phyloP scores from a whole-genome alignment of 2,113 vertebrate genomes.

The Clarias batrachus region DNA sequence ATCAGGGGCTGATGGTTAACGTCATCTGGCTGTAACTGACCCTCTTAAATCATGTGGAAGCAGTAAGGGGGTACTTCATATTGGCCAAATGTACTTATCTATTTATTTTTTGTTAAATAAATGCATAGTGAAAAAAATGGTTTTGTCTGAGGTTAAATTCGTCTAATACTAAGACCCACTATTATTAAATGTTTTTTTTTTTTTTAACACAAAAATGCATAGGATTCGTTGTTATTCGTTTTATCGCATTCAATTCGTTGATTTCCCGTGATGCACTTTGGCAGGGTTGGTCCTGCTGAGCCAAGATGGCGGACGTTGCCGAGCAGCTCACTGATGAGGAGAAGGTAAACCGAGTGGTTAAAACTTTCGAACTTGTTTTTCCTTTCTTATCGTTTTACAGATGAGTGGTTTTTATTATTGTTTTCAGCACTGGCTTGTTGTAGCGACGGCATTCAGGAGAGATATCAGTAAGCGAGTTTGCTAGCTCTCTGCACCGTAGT shows the following conservation, averaged over 20 bases:
- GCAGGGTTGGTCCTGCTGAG: conserved; percentile 68
- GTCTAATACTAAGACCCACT: too few relatives aligned
- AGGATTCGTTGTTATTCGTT: background rate
- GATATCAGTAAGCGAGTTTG: background rate
- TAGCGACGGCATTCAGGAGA: background rate
- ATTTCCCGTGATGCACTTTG: conserved; percentile 53
- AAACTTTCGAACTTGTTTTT: conserved; percentile 26
- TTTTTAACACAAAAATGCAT: too few relatives aligned
- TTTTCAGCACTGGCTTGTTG: background rate
- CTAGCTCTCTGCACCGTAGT: conserved; percentile 11
- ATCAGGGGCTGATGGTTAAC: too few relatives aligned
- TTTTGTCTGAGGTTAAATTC: too few relatives aligned
- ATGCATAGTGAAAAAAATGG: too few relatives aligned
- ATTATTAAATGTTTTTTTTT: too few relatives aligned
- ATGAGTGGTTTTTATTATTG: background rate
- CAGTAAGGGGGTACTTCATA: too few relatives aligned
- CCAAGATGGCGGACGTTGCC: conserved; percentile 90
- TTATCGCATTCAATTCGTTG: background rate
- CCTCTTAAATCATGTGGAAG: too few relatives aligned
- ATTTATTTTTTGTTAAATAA: too few relatives aligned
- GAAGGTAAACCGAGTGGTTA: conserved; percentile 76
- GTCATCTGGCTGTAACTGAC: too few relatives aligned
- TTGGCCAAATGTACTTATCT: too few relatives aligned
- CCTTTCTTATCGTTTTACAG: background rate
- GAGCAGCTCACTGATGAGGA: conserved; percentile 86